phyloP scores from a whole-genome alignment of 1,140 invertebrate species.

The Thaumetopoea pityocampa region DNA sequence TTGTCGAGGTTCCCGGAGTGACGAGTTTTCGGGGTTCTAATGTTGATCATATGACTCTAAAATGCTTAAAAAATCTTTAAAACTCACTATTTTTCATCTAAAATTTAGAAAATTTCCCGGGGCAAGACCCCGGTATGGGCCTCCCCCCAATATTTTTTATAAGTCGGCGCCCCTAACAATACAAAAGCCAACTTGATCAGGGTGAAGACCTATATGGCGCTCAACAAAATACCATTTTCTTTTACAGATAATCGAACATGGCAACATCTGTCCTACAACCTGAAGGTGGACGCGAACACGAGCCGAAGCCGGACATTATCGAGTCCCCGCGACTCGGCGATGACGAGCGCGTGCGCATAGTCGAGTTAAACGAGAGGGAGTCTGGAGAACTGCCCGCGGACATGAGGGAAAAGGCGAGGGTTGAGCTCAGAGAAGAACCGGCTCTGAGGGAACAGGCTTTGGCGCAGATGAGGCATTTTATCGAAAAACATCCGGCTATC shows the following conservation, averaged over 20 bases:
- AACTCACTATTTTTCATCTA: too few species aligned
- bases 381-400: conserved; percentile 54
- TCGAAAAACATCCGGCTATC: conserved; percentile 85
- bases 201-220: too few species aligned
- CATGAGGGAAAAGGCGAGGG: conserved; percentile 77
- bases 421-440: conserved; percentile 85
- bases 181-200: too few species aligned
- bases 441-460: conserved; percentile 81
- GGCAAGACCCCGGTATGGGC: too few species aligned
- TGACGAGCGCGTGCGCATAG: conserved; percentile 47
- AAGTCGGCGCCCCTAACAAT: too few species aligned
- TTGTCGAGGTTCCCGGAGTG: too few species aligned
- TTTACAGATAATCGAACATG: conserved; percentile 47
- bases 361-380: conserved; percentile 56
- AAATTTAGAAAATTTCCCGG: too few species aligned
- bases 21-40: too few species aligned
- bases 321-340: conserved; percentile 45
- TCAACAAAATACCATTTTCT: too few species aligned
- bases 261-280: conserved; percentile 66
- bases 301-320: conserved; percentile 41
- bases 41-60: too few species aligned
- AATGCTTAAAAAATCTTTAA: too few species aligned
- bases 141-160: too few species aligned
- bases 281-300: conserved; percentile 53
- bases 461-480: conserved; percentile 85